Evolutionary conservation across 2,797 vertebrate species (phyloP), one percentile per base, ranked within the genome.

Genomic region (Pelodytes ibericus): DNA sequence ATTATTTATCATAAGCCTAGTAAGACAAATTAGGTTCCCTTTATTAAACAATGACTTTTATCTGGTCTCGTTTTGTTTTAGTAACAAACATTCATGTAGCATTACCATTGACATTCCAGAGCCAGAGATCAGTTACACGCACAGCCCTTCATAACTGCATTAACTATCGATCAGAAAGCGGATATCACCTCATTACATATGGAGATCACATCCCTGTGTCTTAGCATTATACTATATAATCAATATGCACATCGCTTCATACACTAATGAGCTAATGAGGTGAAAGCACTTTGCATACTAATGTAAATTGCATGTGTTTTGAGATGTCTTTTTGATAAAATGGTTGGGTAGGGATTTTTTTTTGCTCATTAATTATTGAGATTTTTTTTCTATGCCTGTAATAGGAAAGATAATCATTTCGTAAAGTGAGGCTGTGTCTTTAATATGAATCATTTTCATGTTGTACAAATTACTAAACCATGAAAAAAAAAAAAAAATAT

Each of bases 261-360:
- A 26, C 64, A 61, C 73, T 68, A 75, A 75, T 75, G 73, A 75
- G 71, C 71, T 65, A 74, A 74, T 51, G 61, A 74, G 64, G 64
- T 75, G 47, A 51, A 59, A 68, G 39, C 63, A 60, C 16, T 69
- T 39, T 75, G 74, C 65, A 75, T 75, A 62, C 60, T 69, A 67
- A 75, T 75, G 74, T 20, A 27, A 25, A 62, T 62, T 61, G 51
- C 58, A 59, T 62, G 41, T 62, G n/a, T 59, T 51, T 62, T 62
- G 57, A 75, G 62, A 58, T 27, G 13, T 69, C 57, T 62, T 29
- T 11, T 41, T 67, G 67, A 67, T 61, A 69, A 69, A 62, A 75
- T 56, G 41, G 36, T 44, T 75, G 9, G 24, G 65, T 51, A 69
- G 59, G 61, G n/a, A 18, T 31, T 30, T n/a, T n/a, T n/a, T 66